Percentiles rank a stretch among this genome's conserved stretches.
Evolutionary conservation across 2,888 invertebrate genomes (phyloP).

Genomic region (Resseliella maxima): DNA sequence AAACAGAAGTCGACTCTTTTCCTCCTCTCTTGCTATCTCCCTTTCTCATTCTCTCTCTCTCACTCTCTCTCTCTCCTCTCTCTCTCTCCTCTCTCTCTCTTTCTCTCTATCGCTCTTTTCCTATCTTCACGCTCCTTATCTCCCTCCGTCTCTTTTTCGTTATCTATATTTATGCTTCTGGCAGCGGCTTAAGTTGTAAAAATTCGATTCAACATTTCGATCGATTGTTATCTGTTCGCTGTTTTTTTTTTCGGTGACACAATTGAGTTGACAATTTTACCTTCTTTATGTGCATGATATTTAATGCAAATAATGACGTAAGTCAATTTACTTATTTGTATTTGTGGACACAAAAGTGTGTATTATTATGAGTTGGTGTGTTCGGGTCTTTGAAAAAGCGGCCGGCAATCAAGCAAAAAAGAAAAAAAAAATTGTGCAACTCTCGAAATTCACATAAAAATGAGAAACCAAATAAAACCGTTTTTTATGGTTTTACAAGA

Average conservation of each 20-base stretch:
- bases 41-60: no score
- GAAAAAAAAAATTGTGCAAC: conserved; percentile 36
- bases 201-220: background rate
- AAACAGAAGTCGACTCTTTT: no score
- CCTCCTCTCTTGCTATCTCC: no score
- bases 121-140: no score
- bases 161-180: no score
- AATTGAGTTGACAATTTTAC: background rate
- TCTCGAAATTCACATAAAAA: background rate
- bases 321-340: no score
- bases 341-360: background rate
- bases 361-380: background rate
- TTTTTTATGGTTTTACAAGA: conserved; percentile 28
- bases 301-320: conserved; percentile 39
- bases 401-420: no score
- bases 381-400: background rate
- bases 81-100: no score
- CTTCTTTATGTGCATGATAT: background rate
- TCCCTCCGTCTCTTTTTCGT: no score
- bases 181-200: no score
- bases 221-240: conserved; percentile 25
- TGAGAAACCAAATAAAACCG: background rate
- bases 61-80: no score
- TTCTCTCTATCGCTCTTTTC: no score
- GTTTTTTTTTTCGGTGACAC: background rate